Evolutionary conservation across 2,888 invertebrate genomes (phyloP).

Genomic region (Argyresthia goedartella): DNA sequence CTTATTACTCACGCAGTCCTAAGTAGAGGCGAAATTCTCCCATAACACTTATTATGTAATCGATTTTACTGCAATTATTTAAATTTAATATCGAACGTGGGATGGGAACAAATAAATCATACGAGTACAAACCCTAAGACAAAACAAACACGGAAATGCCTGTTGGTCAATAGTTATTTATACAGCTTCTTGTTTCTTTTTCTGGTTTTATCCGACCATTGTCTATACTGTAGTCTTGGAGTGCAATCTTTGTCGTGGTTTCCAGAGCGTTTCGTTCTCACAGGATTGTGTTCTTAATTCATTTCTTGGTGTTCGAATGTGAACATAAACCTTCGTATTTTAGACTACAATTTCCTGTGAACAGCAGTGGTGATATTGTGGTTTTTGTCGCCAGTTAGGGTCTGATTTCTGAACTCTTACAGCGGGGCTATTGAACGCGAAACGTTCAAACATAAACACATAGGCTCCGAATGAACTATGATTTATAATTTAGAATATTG

Average conservation of each 20-base stretch:
- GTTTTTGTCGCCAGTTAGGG: neutral
- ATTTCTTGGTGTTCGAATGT: neutral
- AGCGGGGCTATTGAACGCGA: neutral
- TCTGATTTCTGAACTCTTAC: neutral
- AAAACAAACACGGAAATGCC: neutral
- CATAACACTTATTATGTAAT: too few relatives aligned
- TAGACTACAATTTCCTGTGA: neutral
- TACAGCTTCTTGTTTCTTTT: neutral
- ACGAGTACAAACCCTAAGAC: neutral
- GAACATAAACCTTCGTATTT: neutral
- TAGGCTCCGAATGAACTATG: too few relatives aligned
- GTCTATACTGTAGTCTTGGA: neutral
- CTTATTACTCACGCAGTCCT: too few relatives aligned
- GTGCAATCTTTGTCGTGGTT: constrained; percentile 21
- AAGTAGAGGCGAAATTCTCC: too few relatives aligned
- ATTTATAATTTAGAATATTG: too few relatives aligned
- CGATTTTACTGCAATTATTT: too few relatives aligned
- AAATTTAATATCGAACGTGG: too few relatives aligned
- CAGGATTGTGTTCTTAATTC: constrained; percentile 30
- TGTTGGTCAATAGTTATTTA: neutral
- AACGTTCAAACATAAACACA: too few relatives aligned
- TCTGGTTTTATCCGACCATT: neutral
- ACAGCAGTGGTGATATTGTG: neutral
- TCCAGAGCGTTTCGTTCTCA: constrained; percentile 46
- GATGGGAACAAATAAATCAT: neutral